A percentile compares a stretch with the other conserved stretches of the same genome.
These are phyloP conservation scores for Mirza zaza DNA, from an alignment of 2,113 vertebrate species.

Conservation along the genomic window DNA sequence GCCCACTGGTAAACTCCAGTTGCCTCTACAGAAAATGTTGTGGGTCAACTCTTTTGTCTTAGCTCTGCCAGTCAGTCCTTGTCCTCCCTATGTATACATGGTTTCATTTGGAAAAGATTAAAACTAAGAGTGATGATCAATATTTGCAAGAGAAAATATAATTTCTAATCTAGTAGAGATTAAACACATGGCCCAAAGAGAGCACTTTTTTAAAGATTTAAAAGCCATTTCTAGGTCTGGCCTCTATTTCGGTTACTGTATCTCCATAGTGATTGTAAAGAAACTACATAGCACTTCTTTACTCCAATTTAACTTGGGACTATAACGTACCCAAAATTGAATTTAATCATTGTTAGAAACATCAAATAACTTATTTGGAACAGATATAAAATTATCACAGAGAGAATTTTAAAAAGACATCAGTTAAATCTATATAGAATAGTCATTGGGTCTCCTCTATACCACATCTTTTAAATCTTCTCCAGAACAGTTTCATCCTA, in stretches of 20 bases:
- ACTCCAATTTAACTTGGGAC: neutral
- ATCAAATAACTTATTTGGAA: conserved; percentile 33
- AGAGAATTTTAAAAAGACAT: neutral
- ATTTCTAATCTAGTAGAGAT: neutral
- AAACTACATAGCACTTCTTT: neutral
- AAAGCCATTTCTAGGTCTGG: neutral
- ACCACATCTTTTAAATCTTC: neutral
- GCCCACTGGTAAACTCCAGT: neutral
- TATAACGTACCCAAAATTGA: neutral
- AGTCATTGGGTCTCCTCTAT: neutral
- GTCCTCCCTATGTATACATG: neutral
- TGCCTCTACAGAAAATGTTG: neutral
- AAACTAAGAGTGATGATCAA: neutral
- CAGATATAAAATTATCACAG: neutral
- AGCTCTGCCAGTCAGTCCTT: neutral
- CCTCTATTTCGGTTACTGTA: neutral
- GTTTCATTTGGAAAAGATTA: neutral
- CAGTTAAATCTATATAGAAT: neutral
- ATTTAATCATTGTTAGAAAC: neutral
- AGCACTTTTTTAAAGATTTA: neutral
- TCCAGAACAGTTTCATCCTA: neutral
- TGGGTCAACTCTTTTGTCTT: neutral
- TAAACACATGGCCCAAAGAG: neutral
- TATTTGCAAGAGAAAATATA: neutral
- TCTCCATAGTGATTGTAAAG: neutral